Percentiles rank a stretch among this genome's conserved stretches.
phyloP scores from a whole-genome alignment of 2,113 vertebrate species.

The Poeciliopsis occidentalis region DNA sequence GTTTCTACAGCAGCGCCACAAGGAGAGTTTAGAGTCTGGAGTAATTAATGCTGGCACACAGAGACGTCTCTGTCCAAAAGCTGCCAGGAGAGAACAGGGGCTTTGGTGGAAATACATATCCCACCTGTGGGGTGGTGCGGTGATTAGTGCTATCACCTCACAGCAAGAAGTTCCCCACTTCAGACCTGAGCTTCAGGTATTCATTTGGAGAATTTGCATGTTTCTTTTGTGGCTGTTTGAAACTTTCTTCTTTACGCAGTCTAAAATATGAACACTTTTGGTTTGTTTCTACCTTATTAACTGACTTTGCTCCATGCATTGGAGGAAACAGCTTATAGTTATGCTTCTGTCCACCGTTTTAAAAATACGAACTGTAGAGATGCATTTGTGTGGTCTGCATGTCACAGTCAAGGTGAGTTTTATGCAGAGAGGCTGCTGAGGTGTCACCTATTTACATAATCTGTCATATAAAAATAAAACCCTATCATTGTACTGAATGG shows the following conservation, averaged over 20 bases:
- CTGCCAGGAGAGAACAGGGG: neutral
- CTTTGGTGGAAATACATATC: slow-evolving; percentile 7
- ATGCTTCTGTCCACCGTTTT: too few relatives aligned
- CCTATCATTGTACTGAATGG: too few relatives aligned
- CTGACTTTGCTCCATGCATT: neutral
- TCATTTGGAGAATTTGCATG: neutral
- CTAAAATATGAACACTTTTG: neutral
- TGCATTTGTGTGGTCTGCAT: too few relatives aligned
- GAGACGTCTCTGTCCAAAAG: neutral
- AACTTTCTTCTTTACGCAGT: neutral
- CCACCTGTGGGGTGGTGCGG: neutral
- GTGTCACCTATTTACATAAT: too few relatives aligned
- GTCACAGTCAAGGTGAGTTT: too few relatives aligned
- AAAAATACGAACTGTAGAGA: too few relatives aligned
- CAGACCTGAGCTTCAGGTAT: neutral
- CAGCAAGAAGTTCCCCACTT: slow-evolving; percentile 1
- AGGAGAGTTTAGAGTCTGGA: slow-evolving; percentile 6
- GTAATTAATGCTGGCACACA: slow-evolving; percentile 11
- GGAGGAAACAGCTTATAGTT: neutral
- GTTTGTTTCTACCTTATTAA: neutral
- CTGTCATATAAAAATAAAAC: too few relatives aligned
- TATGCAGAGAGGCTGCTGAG: too few relatives aligned
- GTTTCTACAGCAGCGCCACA: slow-evolving; percentile 2
- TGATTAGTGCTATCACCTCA: slow-evolving; percentile 1
- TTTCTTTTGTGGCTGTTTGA: neutral